Base-by-base conservation (phyloP, 1,140 invertebrate species). In the Neodiprion fabricii region DNA sequence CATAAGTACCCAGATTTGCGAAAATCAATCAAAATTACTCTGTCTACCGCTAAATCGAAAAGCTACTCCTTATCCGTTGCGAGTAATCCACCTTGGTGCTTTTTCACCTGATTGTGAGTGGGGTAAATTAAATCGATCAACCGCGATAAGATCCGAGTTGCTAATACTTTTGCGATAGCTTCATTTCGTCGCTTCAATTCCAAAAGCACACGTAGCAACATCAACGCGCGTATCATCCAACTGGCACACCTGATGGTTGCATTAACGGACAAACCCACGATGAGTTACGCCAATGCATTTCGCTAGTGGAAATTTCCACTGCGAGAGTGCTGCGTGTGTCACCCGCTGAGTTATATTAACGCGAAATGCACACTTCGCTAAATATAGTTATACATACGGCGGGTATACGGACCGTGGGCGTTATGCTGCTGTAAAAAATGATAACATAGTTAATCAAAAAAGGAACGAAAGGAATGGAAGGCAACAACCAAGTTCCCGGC, bases 231-330 rank as follows among this genome's bases (percentile, higher is more conserved):
- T 28, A 70, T 10, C 50, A 28, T 9, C 9, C 14, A 28, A 28
- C 28, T 1, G 28, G 28, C 28, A 40, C 28, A 40, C 28, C 28
- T 40, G 28, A 40, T 40, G 28, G 28, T 3, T 40, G 28, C 28
- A 40, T 40, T 40, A 40, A 1, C 28, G 5, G 28, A 40, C 28
- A 40, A 75, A 74, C 77, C 68, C 70, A 53, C 70, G 48, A 49
- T 28, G 72, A 65, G 76, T 79, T 85, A 82, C 82, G 83, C 82
- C 82, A 81, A 80, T 84, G 82, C 40, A 78, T 81, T 80, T 79
- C 76, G 75, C 80, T 77, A 80, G 81, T 83, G 84, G 83, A 85
- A 83, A 83, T 85, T 85, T 85, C 82, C 83, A 78, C 78, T 48
- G 75, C 77, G 76, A 48, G 75, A 75, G 74, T 72, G 73, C 66